Evolutionary conservation across 1,140 invertebrate genomes (phyloP).

Genomic region (Procambarus virginalis): DNA sequence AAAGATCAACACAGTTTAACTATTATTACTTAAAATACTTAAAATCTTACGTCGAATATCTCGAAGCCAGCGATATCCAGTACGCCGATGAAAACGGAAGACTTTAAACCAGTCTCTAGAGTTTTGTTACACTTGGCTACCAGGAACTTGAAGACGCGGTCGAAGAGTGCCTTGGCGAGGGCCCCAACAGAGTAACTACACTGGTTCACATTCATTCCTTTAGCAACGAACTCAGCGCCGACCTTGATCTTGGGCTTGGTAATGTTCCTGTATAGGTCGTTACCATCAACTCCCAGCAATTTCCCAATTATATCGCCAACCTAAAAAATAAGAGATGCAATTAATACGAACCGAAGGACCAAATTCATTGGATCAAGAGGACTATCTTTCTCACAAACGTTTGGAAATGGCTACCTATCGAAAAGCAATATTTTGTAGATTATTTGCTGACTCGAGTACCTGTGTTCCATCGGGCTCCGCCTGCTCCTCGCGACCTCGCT

Average conservation of each 20-base stretch:
- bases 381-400: too few relatives aligned
- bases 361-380: too few relatives aligned
- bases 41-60: constrained; percentile 99
- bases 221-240: constrained; percentile 53
- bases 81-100: constrained; percentile 98
- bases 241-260: constrained; percentile 63
- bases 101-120: constrained; percentile 88
- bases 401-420: too few relatives aligned
- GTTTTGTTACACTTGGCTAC: constrained; percentile 77
- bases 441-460: neutral
- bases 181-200: constrained; percentile 95
- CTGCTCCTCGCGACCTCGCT: constrained; percentile 50
- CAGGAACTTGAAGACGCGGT: constrained; percentile 82
- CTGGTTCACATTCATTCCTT: constrained; percentile 74
- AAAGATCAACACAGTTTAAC: too few relatives aligned
- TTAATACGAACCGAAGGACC: too few relatives aligned
- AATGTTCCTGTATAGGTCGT: constrained; percentile 78
- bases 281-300: constrained; percentile 90
- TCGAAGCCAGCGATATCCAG: constrained; percentile 80
- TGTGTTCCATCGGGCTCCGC: constrained; percentile 27
- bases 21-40: too few relatives aligned
- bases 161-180: constrained; percentile 97
- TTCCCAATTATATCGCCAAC: constrained; percentile 95
- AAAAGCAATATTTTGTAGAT: neutral
- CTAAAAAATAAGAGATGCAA: constrained; percentile 74